phyloP scores from a whole-genome alignment of 2,888 invertebrate species.

The Lagria hirta region DNA sequence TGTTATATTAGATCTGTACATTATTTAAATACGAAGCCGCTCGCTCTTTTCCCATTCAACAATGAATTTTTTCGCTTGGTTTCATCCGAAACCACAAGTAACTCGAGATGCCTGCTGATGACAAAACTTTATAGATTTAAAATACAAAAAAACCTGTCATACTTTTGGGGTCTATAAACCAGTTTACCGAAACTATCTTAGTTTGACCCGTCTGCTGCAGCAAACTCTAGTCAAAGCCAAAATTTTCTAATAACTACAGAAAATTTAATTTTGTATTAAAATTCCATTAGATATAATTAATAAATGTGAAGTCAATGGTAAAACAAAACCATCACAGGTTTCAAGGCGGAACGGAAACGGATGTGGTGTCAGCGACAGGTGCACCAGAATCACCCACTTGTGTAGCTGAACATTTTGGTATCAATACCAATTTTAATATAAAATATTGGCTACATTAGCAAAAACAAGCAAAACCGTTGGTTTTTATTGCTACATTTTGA shows the following conservation, averaged over 20 bases:
- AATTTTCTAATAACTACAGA: slow-evolving; percentile 2
- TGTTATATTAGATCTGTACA: slow-evolving; percentile 48
- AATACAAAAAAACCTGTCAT: slow-evolving; percentile 31
- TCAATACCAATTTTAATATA: too few species aligned
- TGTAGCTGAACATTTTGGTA: too few species aligned
- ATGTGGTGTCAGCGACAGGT: slow-evolving; percentile 51
- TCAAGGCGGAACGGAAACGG: slow-evolving; percentile 44
- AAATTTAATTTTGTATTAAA: too few species aligned
- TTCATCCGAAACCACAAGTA: slow-evolving; percentile 49
- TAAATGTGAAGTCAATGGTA: too few species aligned
- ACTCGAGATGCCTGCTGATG: slow-evolving; percentile 43
- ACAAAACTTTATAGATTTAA: slow-evolving; percentile 39
- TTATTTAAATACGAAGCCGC: slow-evolving; percentile 43
- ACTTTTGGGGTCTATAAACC: slow-evolving; percentile 3
- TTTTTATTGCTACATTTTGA: too few species aligned
- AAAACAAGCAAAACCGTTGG: too few species aligned
- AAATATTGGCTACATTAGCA: too few species aligned
- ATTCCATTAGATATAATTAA: too few species aligned
- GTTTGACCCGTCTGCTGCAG: not conserved
- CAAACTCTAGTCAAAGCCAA: slow-evolving; percentile 4
- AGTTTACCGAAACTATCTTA: too few species aligned
- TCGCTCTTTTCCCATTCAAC: slow-evolving; percentile 43
- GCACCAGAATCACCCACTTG: slow-evolving; percentile 45
- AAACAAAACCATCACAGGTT: slow-evolving; percentile 15
- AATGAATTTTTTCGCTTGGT: slow-evolving; percentile 48